Percentiles rank a stretch among this genome's conserved stretches.
These are phyloP conservation scores for Wasmannia auropunctata DNA, from an alignment of 1,140 invertebrate genomes.

Conservation along the genomic window DNA sequence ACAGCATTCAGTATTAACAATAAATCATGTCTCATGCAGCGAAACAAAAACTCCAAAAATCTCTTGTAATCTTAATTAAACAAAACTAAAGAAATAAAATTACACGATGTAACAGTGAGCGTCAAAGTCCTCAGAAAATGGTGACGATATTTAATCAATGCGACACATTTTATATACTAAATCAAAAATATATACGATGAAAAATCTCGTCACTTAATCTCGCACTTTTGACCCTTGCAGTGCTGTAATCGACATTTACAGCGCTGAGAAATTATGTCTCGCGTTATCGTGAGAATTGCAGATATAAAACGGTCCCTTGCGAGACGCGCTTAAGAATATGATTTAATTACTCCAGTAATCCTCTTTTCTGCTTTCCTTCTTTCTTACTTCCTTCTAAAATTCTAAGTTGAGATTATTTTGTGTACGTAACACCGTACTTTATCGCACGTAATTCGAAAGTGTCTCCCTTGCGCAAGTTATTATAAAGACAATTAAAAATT, in stretches of 20 bases:
- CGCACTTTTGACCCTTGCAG: not conserved
- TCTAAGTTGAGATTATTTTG: not conserved
- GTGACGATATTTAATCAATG: not conserved
- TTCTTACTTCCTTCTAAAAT: not conserved
- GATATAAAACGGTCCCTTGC: not conserved
- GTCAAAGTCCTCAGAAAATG: not conserved
- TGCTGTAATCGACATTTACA: slow-evolving; percentile 1
- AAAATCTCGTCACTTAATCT: not conserved
- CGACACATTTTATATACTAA: not conserved
- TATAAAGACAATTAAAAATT: not conserved
- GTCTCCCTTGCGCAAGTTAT: not conserved
- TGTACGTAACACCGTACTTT: not conserved
- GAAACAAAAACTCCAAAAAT: not conserved
- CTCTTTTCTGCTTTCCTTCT: not conserved
- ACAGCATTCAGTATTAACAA: not conserved
- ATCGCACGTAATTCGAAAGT: not conserved
- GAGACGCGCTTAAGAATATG: not conserved
- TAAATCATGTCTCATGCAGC: not conserved
- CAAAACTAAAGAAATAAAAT: not conserved
- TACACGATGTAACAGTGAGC: not conserved
- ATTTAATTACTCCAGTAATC: not conserved
- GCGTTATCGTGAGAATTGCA: not conserved
- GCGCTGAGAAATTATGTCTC: not conserved
- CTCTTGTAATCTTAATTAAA: not conserved
- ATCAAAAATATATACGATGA: not conserved